Conservation (phyloP, 2,113 vertebrate species). For the Odocoileus hemionus region DNA sequence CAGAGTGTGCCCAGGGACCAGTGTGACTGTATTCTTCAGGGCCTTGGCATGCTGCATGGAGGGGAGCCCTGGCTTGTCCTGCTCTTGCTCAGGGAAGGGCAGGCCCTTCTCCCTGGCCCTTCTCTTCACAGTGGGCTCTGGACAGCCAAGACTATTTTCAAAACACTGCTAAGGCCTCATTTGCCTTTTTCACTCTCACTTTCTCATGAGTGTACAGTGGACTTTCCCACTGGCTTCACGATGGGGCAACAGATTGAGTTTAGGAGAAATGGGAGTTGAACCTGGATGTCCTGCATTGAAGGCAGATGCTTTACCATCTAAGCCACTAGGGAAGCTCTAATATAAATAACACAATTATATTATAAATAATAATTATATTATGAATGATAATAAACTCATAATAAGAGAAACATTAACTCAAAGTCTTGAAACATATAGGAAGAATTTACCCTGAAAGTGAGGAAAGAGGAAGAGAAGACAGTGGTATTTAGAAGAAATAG, state of each 20-base stretch:
- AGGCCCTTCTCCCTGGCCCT: background rate
- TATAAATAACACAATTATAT: background rate
- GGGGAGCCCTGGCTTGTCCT: background rate
- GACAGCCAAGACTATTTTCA: background rate
- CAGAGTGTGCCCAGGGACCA: rapidly evolving
- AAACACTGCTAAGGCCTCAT: background rate
- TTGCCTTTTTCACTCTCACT: background rate
- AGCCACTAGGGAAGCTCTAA: background rate
- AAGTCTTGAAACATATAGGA: background rate
- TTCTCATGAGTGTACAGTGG: rapidly evolving
- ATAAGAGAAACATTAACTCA: background rate
- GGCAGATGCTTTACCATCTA: background rate
- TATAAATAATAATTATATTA: background rate
- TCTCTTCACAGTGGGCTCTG: background rate
- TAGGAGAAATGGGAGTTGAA: background rate
- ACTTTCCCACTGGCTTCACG: background rate
- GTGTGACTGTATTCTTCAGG: background rate
- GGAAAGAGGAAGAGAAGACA: background rate
- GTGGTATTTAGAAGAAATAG: background rate
- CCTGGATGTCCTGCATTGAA: background rate
- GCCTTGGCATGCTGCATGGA: background rate
- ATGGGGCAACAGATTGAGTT: background rate
- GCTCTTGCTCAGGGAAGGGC: background rate
- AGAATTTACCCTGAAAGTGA: background rate
- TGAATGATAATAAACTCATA: background rate